Conservation (phyloP, 2,113 vertebrate species). For the Chlorodrepanis virens region DNA sequence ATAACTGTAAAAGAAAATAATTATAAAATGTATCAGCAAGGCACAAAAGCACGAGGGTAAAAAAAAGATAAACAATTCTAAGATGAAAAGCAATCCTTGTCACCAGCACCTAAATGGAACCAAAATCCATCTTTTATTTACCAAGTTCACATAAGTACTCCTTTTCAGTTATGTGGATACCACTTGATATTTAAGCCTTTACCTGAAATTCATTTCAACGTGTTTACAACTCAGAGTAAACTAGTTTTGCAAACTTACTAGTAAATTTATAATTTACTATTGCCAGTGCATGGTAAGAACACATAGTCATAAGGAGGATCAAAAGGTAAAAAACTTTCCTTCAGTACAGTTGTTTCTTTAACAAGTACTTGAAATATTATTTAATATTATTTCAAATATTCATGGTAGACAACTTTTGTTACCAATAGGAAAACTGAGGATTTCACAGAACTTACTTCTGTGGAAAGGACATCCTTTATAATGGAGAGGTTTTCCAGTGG, state of each 20-base stretch:
- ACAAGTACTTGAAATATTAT: neutral
- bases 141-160: neutral
- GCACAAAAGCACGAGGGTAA: neutral
- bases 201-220: neutral
- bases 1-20: constrained; percentile 81
- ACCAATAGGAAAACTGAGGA: neutral
- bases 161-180: neutral
- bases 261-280: neutral
- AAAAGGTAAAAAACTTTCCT: neutral
- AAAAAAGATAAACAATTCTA: neutral
- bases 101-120: neutral
- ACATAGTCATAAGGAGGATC: neutral
- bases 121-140: neutral
- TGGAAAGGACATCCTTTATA: constrained; percentile 97
- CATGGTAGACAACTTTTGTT: neutral
- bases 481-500: constrained; percentile 91
- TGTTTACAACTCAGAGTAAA: neutral
- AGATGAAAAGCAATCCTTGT: neutral
- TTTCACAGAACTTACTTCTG: constrained; percentile 80
- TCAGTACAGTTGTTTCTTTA: neutral
- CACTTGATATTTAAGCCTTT: neutral
- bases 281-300: neutral
- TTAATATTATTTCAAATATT: neutral
- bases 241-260: neutral
- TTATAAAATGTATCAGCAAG: neutral